phyloP scores from a whole-genome alignment of 2,797 vertebrate genomes.

The Halcyon smyrnensis region DNA sequence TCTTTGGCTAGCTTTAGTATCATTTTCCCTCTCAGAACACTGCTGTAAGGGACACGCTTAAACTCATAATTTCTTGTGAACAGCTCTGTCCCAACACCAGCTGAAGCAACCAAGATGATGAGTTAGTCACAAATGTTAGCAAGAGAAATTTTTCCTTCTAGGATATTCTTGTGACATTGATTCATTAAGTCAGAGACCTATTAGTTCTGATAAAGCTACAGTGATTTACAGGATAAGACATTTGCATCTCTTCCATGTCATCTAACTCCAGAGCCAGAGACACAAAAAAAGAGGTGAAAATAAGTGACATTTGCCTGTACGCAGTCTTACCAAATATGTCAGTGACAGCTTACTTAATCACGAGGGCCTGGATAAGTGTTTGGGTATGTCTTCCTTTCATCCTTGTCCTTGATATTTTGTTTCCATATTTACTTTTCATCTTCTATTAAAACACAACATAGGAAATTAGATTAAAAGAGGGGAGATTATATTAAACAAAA shows the following conservation, averaged over 20 bases:
- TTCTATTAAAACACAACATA: conserved; percentile 62
- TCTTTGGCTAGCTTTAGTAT: not conserved
- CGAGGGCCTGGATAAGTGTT: not conserved
- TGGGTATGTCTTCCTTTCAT: not conserved
- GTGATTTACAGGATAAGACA: not conserved
- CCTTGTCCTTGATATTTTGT: conserved; percentile 9
- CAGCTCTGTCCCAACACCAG: not conserved
- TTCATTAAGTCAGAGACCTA: not conserved
- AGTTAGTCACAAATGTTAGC: not conserved
- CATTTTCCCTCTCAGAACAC: not conserved
- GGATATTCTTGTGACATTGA: not conserved
- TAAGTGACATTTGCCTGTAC: not conserved
- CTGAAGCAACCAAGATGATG: not conserved
- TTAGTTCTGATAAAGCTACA: not conserved
- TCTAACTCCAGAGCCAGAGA: not conserved
- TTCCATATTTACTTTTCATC: conserved; percentile 57
- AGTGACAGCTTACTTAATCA: not conserved
- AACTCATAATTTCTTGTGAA: not conserved
- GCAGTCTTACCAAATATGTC: not conserved
- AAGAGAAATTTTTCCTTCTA: not conserved
- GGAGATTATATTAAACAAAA: conserved; percentile 64
- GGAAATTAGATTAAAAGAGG: conserved; percentile 64
- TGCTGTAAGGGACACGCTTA: not conserved
- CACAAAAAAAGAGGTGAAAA: not conserved
- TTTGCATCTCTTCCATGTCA: not conserved